Conservation (phyloP, 2,888 invertebrate genomes). For the Dolichomitus sp. region DNA sequence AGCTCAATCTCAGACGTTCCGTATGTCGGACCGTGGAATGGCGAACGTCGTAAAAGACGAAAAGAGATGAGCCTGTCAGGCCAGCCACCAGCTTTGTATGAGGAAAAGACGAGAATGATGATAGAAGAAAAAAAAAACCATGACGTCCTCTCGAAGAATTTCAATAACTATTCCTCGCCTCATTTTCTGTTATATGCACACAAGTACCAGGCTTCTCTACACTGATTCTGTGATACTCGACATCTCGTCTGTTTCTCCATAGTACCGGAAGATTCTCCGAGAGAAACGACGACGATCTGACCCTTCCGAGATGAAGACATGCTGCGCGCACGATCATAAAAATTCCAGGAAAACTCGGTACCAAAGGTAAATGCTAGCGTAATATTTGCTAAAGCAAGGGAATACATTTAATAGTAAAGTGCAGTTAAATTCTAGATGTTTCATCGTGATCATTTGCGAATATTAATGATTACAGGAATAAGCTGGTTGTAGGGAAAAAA, state of each 20-base stretch:
- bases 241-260: background rate
- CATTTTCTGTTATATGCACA: slow-evolving; percentile 20
- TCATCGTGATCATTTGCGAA: too few relatives aligned
- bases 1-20: slow-evolving; percentile 60
- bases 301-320: background rate
- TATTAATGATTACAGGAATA: too few relatives aligned
- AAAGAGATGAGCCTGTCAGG: slow-evolving; percentile 30
- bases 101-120: slow-evolving; percentile 37
- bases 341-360: background rate
- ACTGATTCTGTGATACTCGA: background rate
- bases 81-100: background rate
- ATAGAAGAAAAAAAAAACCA: slow-evolving; percentile 7
- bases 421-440: background rate
- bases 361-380: background rate
- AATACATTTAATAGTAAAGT: background rate
- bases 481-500: too few relatives aligned
- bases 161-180: slow-evolving; percentile 51
- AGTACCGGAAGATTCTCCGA: slow-evolving; percentile 13
- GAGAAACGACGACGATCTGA: background rate
- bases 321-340: slow-evolving; percentile 10
- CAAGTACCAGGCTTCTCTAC: background rate
- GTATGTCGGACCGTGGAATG: slow-evolving; percentile 35
- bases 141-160: slow-evolving; percentile 45
- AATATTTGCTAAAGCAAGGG: background rate
- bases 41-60: slow-evolving; percentile 52